Percentiles rank a stretch among this genome's conserved stretches.
Conservation (phyloP, 2,113 vertebrate genomes). For the Gobio gobio region DNA sequence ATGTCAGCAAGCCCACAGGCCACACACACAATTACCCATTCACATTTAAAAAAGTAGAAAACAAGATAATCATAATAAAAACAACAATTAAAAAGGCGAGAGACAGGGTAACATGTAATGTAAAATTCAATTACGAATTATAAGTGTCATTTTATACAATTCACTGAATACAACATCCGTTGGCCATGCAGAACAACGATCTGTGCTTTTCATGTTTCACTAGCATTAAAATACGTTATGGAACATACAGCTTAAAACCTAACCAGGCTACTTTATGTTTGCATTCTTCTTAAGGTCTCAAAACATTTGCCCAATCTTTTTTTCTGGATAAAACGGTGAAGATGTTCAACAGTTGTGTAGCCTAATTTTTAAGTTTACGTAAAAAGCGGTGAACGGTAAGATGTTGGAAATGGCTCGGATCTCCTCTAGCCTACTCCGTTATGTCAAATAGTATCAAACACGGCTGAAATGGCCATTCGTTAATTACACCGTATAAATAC, state of each 20-base stretch:
- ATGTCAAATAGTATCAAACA: not conserved
- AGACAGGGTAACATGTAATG: no score
- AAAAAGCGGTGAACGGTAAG: not conserved
- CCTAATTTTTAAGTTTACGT: not conserved
- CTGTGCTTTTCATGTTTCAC: not conserved
- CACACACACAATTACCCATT: not conserved
- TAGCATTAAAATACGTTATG: not conserved
- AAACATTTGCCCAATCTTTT: not conserved
- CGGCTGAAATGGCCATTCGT: not conserved
- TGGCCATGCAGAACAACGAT: not conserved
- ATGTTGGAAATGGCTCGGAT: not conserved
- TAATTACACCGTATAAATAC: not conserved
- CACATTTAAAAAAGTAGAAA: no score
- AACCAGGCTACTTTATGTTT: not conserved
- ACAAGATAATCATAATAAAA: no score
- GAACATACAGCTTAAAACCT: not conserved
- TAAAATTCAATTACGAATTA: no score
- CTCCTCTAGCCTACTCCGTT: not conserved
- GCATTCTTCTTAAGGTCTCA: no score
- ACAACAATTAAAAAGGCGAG: no score
- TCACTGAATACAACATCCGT: not conserved
- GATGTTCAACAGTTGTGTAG: no score
- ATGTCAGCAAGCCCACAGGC: not conserved
- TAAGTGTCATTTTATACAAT: not conserved
- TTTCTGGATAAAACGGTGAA: not conserved